Evolutionary conservation across 2,113 vertebrate species (phyloP), one percentile per base, ranked within the genome.

Genomic region (Puffinus mauretanicus): DNA sequence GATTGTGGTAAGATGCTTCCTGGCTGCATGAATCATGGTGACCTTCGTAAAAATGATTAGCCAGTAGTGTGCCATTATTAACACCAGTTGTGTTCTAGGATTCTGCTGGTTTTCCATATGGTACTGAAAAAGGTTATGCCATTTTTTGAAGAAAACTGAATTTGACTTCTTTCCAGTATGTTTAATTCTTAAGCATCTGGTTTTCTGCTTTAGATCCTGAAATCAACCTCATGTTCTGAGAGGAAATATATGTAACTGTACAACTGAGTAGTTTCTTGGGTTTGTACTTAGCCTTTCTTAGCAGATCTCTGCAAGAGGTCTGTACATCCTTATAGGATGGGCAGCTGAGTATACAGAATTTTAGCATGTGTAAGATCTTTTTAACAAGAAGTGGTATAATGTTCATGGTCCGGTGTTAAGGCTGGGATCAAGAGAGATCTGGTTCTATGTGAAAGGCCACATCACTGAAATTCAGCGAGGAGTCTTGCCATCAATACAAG

Each of bases 101-200:
- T 79, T 96, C 86, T 94, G 77, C 73, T 89, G 52, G 4, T 66
- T 89, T 85, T 93, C 89, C 93, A 93, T 87, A 93, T 66, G 86
- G 73, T 58, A 58, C 54, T 76, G 57, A 73, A 78, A 85, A 91
- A 91, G 49, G 54, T 87, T 89, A 55, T n/a, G 49, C 46, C 9
- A 10, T 91, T 92, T 93, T 82, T 58, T 47, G 1, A 81, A 87
- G 65, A 86, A 88, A 91, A 96, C 3, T 2, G 47, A 75, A 72
- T 78, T 75, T 90, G 12, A 84, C n/a, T 81, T 47, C 34, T 89
- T 76, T 92, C 47, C 77, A 91, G 46, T 76, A 76, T 13, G 19
- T 66, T 93, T 64, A 77, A 88, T 95, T 86, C 49, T 70, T n/a
- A 82, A 81, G 22, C 7, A 10, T 69, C 32, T 82, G 60, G 4